Evolutionary conservation across 1,140 invertebrate genomes (phyloP).

Genomic region (Bombus pascuorum): DNA sequence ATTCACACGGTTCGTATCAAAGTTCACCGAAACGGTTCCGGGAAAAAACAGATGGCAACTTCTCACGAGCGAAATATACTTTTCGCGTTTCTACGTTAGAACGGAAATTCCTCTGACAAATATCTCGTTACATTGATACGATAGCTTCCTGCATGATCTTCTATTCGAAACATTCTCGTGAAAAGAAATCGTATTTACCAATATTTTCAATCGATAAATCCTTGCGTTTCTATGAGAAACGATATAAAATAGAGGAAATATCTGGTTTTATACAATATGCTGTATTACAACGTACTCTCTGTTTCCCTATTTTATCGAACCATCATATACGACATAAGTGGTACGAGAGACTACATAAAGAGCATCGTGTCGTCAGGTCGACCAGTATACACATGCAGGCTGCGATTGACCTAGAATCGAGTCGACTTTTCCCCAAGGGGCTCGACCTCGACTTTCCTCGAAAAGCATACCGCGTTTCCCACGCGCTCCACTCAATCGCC

Average conservation of each 20-base stretch:
- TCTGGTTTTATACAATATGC: too few relatives aligned
- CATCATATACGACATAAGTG: not conserved
- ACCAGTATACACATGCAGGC: not conserved
- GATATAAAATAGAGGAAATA: too few relatives aligned
- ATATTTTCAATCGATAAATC: too few relatives aligned
- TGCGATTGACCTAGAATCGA: constrained; percentile 24
- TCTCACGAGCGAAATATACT: not conserved
- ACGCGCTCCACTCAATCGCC: constrained; percentile 41
- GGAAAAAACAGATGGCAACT: constrained; percentile 1
- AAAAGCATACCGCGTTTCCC: constrained; percentile 37
- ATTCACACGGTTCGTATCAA: not conserved
- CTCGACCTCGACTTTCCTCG: constrained; percentile 41
- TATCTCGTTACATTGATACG: not conserved
- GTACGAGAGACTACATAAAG: not conserved
- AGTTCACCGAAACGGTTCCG: not conserved
- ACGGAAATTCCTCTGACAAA: not conserved
- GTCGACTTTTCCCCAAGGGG: constrained; percentile 4
- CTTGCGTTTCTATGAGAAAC: too few relatives aligned
- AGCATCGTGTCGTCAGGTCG: not conserved
- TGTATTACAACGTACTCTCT: not conserved
- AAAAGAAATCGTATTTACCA: not conserved
- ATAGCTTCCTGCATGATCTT: too few relatives aligned
- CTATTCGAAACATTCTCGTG: not conserved
- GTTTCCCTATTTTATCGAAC: not conserved
- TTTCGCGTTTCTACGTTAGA: not conserved